Conservation (phyloP, 2,113 vertebrate species). For the Burhinus oedicnemus region DNA sequence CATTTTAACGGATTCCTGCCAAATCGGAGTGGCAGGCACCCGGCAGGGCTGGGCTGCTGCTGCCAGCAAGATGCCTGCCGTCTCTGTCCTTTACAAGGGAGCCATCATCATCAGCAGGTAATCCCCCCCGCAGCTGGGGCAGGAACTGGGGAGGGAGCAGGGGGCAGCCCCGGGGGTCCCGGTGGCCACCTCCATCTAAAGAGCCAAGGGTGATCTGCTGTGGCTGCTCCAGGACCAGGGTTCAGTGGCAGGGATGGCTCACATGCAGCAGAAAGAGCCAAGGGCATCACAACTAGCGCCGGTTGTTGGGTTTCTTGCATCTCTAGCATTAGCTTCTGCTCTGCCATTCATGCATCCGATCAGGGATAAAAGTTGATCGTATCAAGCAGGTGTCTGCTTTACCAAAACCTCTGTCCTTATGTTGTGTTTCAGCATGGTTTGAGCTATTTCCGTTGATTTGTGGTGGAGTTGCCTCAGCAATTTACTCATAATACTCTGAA, state of each 20-base stretch:
- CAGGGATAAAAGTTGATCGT: neutral
- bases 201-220: neutral
- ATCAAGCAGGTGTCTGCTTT: neutral
- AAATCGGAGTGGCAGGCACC: neutral
- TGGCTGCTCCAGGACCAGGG: neutral
- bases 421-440: rapidly evolving
- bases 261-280: rapidly evolving
- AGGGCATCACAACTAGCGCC: rapidly evolving
- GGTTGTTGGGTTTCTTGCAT: neutral
- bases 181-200: neutral
- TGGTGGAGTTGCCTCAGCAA: rapidly evolving
- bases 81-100: conserved; percentile 66
- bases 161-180: neutral
- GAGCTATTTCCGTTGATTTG: neutral
- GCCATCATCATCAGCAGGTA: conserved; percentile 70
- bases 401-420: rapidly evolving
- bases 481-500: neutral
- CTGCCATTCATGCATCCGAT: rapidly evolving
- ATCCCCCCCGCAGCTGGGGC: neutral
- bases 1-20: conserved; percentile 16
- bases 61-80: neutral
- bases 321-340: neutral
- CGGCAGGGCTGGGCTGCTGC: neutral
- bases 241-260: rapidly evolving
- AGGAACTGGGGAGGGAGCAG: rapidly evolving